Base-by-base conservation (phyloP, 2,113 vertebrate genomes). In the Deroptyus accipitrinus region DNA sequence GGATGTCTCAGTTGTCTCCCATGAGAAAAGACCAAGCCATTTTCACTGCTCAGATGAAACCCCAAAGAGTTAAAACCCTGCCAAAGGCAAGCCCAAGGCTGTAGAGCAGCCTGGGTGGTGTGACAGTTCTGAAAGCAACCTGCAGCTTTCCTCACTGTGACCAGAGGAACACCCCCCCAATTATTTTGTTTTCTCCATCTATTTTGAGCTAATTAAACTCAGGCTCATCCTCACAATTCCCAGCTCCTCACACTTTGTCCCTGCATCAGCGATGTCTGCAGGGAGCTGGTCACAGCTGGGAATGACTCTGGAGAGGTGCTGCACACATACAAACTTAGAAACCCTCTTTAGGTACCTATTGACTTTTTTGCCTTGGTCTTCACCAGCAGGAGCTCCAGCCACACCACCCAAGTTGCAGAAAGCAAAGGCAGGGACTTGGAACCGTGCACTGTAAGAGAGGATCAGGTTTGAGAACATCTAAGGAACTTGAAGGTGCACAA, bases 281-380 rank as follows among this genome's bases (percentile, higher is more conserved):
- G 70, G 82, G 78, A 52, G 57, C 33, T 76, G 70, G 23, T 68
- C 64, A 69, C 57, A 59, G 28, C 72, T 61, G 74, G 25, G 79
- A 83, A 85, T 2, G 4, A 24, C 63, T 79, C 39, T 5, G 0
- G 44, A 57, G 67, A 48, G 68, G 31, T 4, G 14, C 31, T 59
- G 67, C 66, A 13, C 9, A 1, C 1, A 0, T 7, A 22, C 1
- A 3, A 24, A 18, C 17, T 63, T 18, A 77, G 86, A 76, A 4
- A n/a, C 52, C 30, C 14, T 39, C 30, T 41, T 48, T 69, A 9
- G 33, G 57, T 35, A 35, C 57, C 23, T 13, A 35, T 10, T 59
- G 22, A 15, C 33, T 10, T 23, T 59, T 35, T 35, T 59, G n/a
- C 57, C 12, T 59, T 35, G 33, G 57, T 59, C 57, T 59, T 24